These are phyloP conservation scores for Microchirus variegatus DNA, from an alignment of 2,797 vertebrate species.

Conservation along the genomic window DNA sequence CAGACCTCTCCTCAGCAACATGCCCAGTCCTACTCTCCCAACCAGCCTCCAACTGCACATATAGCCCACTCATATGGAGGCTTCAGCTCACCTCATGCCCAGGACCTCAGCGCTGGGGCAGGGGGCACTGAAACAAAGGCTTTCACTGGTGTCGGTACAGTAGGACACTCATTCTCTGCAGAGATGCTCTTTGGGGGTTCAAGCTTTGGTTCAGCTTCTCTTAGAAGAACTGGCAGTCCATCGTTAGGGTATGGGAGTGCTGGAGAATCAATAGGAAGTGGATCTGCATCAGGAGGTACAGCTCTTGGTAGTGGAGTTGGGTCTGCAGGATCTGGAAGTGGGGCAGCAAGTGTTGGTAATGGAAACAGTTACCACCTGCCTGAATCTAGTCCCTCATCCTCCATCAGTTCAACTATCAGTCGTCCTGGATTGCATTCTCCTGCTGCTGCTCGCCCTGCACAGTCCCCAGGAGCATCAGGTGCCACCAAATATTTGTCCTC, in stretches of 20 bases:
- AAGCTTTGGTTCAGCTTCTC: constrained; percentile 73
- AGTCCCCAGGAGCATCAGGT: constrained; percentile 77
- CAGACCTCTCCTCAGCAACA: constrained; percentile 82
- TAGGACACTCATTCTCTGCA: constrained; percentile 76
- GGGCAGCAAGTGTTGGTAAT: constrained; percentile 55
- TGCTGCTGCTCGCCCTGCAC: constrained; percentile 76
- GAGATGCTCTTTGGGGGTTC: constrained; percentile 81
- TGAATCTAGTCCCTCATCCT: constrained; percentile 87
- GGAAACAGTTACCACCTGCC: constrained; percentile 75
- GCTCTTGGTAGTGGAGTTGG: constrained; percentile 55
- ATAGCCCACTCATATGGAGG: constrained; percentile 79
- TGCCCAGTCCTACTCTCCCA: constrained; percentile 78
- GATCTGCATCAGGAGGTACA: constrained; percentile 49
- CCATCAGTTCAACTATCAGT: constrained; percentile 79
- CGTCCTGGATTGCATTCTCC: constrained; percentile 87
- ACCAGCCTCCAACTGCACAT: constrained; percentile 74
- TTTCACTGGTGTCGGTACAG: constrained; percentile 64
- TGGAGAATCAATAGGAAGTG: constrained; percentile 65
- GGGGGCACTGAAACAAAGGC: constrained; percentile 65
- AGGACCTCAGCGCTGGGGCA: constrained; percentile 81
- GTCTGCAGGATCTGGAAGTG: constrained; percentile 61
- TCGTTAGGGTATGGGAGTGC: constrained; percentile 82
- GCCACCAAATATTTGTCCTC: constrained; percentile 86
- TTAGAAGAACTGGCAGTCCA: constrained; percentile 84
- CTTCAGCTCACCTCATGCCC: constrained; percentile 85